Percentiles rank a stretch among this genome's conserved stretches.
Evolutionary conservation across 1,140 invertebrate genomes (phyloP).

Genomic region (Drosophila nasuta): DNA sequence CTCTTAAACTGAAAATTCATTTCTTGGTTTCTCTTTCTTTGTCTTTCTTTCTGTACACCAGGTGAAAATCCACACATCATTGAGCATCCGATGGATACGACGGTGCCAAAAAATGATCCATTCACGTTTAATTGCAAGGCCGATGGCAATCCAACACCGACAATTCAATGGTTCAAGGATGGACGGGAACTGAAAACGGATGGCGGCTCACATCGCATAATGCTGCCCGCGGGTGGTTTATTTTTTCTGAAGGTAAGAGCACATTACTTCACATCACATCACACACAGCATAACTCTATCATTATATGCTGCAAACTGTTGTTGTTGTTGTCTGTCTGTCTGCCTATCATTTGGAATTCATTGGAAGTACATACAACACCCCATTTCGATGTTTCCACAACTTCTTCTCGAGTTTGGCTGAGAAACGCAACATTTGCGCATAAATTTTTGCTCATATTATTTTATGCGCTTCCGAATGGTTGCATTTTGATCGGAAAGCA

Average conservation of each 20-base stretch:
- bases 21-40: no score
- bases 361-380: conserved; percentile 5
- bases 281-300: conserved; percentile 48
- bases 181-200: conserved; percentile 86
- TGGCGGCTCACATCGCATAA: conserved; percentile 86
- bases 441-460: conserved; percentile 72
- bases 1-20: conserved; percentile 17
- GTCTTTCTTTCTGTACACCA: conserved; percentile 40
- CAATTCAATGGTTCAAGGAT: conserved; percentile 89
- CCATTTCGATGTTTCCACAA: conserved; percentile 16
- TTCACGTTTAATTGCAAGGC: conserved; percentile 89
- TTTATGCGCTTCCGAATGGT: conserved; percentile 76
- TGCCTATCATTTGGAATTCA: conserved; percentile 16
- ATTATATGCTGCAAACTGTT: conserved; percentile 58
- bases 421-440: conserved; percentile 79
- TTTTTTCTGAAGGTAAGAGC: conserved; percentile 90
- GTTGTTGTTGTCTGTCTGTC: conserved; percentile 2
- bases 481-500: conserved; percentile 75
- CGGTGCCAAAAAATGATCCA: conserved; percentile 89
- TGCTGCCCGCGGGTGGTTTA: conserved; percentile 89
- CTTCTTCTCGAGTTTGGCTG: conserved; percentile 18
- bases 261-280: background rate
- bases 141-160: conserved; percentile 88
- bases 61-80: conserved; percentile 90
- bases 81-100: conserved; percentile 90